Conservation (phyloP, 1,140 invertebrate genomes). For the Micrasema longulum region DNA sequence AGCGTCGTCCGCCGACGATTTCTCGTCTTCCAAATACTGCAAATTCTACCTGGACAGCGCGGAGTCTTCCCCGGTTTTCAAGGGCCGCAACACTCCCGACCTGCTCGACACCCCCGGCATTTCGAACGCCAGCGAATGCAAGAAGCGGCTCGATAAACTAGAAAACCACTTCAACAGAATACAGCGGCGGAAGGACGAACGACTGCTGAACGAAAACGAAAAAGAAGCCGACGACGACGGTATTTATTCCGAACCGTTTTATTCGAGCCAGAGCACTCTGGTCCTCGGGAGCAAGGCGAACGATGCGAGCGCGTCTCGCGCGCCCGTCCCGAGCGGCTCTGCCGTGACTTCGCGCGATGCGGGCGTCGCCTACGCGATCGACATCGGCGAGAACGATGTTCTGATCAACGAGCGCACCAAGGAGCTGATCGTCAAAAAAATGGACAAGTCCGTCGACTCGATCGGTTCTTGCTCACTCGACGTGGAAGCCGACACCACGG, state of each 20-base stretch:
- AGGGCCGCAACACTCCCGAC: constrained; percentile 61
- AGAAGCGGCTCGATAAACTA: constrained; percentile 65
- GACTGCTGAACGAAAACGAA: constrained; percentile 18
- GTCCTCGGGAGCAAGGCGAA: constrained; percentile 23
- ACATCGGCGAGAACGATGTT: constrained; percentile 63
- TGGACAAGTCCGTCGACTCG: constrained; percentile 78
- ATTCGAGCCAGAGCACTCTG: constrained; percentile 39
- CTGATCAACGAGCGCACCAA: constrained; percentile 60
- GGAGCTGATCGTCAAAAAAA: constrained; percentile 66
- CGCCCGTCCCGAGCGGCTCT: not conserved
- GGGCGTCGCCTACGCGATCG: constrained; percentile 60
- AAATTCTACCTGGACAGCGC: constrained; percentile 66
- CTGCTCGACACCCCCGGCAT: constrained; percentile 64
- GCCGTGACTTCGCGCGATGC: no score
- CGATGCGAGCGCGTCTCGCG: not conserved
- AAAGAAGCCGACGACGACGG: constrained; percentile 24
- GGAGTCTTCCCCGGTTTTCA: constrained; percentile 65
- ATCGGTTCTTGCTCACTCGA: constrained; percentile 87
- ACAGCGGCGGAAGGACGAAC: constrained; percentile 43
- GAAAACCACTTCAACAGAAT: constrained; percentile 66
- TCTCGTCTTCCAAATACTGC: constrained; percentile 67
- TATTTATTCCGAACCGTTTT: constrained; percentile 49
- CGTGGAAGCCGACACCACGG: constrained; percentile 81
- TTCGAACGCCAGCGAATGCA: constrained; percentile 59
- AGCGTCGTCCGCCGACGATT: constrained; percentile 66